Percentiles rank a stretch among this genome's conserved stretches.
Evolutionary conservation across 92 coral and sea anemone species (phyloP).

Genomic region (Micromussa lordhowensis): DNA sequence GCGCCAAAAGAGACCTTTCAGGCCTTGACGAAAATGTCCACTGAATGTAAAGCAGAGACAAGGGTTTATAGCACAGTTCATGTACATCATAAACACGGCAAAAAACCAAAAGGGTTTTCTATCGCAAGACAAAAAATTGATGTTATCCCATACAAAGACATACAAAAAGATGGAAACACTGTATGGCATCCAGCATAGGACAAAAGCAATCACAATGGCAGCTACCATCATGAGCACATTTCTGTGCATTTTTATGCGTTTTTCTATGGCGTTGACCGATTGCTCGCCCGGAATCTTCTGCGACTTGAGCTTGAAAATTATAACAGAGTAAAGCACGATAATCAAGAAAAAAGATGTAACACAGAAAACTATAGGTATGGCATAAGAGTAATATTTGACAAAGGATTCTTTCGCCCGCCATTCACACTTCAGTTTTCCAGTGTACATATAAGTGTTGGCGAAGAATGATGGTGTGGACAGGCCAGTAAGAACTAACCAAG

Average conservation of each 20-base stretch:
- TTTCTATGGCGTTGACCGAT: background rate
- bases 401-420: background rate
- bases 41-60: background rate
- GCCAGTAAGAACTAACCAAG: background rate
- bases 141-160: background rate
- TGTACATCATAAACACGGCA: background rate
- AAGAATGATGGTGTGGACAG: background rate
- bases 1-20: background rate
- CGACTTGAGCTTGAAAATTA: background rate
- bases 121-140: background rate
- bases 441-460: background rate
- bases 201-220: background rate
- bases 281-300: background rate
- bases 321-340: background rate
- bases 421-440: background rate
- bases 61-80: background rate
- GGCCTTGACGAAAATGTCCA: conserved; percentile 1
- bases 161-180: background rate
- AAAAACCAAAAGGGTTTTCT: background rate
- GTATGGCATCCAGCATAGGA: background rate
- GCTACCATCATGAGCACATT: background rate
- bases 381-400: background rate
- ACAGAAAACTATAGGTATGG: background rate
- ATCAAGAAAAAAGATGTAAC: background rate
- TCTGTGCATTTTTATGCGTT: background rate